Conservation (phyloP, 1,140 invertebrate genomes). For the Uloborus diversus region DNA sequence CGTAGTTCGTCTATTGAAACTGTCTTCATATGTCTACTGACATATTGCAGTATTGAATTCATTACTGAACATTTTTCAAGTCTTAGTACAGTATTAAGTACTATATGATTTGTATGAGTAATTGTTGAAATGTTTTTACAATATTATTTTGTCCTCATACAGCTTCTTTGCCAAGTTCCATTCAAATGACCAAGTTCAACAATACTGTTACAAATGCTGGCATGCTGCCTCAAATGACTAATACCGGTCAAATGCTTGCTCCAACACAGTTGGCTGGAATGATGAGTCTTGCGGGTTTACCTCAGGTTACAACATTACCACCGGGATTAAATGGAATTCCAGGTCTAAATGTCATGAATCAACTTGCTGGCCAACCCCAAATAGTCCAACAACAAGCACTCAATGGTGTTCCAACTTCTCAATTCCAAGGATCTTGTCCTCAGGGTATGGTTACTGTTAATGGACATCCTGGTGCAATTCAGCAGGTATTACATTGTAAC, state of each 20-base stretch:
- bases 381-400: conserved; percentile 29
- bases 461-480: conserved; percentile 32
- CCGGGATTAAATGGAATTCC: conserved; percentile 31
- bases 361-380: conserved; percentile 17
- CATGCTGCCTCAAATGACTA: conserved; percentile 39
- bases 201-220: conserved; percentile 12
- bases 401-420: conserved; percentile 11
- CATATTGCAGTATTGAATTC: too few relatives aligned
- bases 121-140: too few relatives aligned
- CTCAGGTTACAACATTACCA: conserved; percentile 32
- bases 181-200: conserved; percentile 48
- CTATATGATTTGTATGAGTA: too few relatives aligned
- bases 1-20: too few relatives aligned
- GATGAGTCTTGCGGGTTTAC: conserved; percentile 42
- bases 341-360: conserved; percentile 39
- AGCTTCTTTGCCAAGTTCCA: conserved; percentile 23
- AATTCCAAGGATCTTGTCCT: conserved; percentile 6
- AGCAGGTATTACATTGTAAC: neutral
- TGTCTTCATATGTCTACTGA: too few relatives aligned
- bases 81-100: too few relatives aligned
- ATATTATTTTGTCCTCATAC: too few relatives aligned
- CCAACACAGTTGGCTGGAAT: conserved; percentile 38
- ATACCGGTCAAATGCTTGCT: conserved; percentile 13
- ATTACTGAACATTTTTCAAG: too few relatives aligned
- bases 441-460: conserved; percentile 44